These are phyloP conservation scores for Brassicogethes aeneus DNA, from an alignment of 2,888 invertebrate genomes.

Conservation along the genomic window DNA sequence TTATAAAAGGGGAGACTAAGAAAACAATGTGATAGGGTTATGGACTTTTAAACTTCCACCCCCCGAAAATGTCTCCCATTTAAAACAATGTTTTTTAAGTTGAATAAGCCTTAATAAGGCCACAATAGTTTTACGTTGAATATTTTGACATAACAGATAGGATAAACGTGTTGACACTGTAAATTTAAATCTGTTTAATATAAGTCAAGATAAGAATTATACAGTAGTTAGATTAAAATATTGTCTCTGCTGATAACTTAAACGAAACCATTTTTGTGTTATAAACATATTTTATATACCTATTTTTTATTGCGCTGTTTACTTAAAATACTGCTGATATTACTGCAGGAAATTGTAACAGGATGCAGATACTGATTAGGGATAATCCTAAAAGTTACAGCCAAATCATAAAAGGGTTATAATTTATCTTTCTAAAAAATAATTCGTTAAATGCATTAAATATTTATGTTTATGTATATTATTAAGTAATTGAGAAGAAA, in stretches of 20 bases:
- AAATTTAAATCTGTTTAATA: constrained; percentile 22
- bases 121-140: too few relatives aligned
- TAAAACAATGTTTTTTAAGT: constrained; percentile 2
- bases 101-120: too few relatives aligned
- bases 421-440: neutral
- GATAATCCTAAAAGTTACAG: neutral
- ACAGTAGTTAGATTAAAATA: constrained; percentile 22
- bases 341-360: neutral
- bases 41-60: constrained; percentile 29
- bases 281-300: neutral
- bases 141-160: too few relatives aligned
- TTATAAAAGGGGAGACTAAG: constrained; percentile 30
- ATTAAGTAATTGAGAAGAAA: too few relatives aligned
- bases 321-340: too few relatives aligned
- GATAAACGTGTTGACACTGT: constrained; percentile 1
- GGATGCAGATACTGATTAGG: neutral
- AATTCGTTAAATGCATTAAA: too few relatives aligned
- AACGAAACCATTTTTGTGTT: neutral
- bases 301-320: neutral
- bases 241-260: constrained; percentile 13
- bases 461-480: too few relatives aligned
- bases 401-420: neutral
- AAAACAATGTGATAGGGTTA: constrained; percentile 34
- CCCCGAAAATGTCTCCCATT: constrained; percentile 45
- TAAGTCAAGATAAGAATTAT: constrained; percentile 20